Base-by-base conservation (phyloP, 2,113 vertebrate genomes). In the Hemiprocne comata region DNA sequence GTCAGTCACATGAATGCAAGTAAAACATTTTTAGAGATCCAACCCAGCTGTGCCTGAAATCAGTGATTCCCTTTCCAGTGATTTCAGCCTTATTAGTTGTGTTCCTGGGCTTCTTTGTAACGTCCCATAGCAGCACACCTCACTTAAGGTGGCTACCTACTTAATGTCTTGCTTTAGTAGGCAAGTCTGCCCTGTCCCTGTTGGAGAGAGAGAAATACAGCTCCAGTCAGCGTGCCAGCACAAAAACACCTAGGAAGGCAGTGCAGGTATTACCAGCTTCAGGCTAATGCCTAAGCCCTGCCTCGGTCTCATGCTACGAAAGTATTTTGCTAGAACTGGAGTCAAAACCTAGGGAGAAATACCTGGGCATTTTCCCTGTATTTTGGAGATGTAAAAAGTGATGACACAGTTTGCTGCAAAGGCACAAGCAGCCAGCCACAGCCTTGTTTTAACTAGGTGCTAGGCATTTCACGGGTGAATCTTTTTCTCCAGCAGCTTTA, bases 1-100 rank as follows among this genome's bases (percentile, higher is more conserved):
- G 17, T 64, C 64, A 55, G 23, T 38, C 1, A 0, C 48, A 60
- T 0, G 0, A 79, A 69, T 23, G 10, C 11, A 74, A 76, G 33
- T 12, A 38, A 83, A 42, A 9, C 46, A 8, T 65, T 80, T 93
- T 88, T 24, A 66, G 64, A 79, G 20, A 38, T 31, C n/a, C 38
- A 20, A 55, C 84, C 19, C 67, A 77, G 53, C 75, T 65, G 48
- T 36, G 34, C 29, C 48, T 44, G 58, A 34, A 75, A 69, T 40
- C 53, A 79, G 20, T 29, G 33, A 69, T 55, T 16, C 25, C 5
- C 34, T 70, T 91, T 82, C 21, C 46, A 29, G 50, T 3, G 31
- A 61, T 75, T 89, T 54, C 77, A 81, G 25, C 16, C 64, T 44
- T n/a, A 44, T 64, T 33, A 62, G 20, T n/a, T 36, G 25, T n/a